These are phyloP conservation scores for Drosophila koepferae DNA, from an alignment of 2,888 invertebrate genomes.

Conservation along the genomic window DNA sequence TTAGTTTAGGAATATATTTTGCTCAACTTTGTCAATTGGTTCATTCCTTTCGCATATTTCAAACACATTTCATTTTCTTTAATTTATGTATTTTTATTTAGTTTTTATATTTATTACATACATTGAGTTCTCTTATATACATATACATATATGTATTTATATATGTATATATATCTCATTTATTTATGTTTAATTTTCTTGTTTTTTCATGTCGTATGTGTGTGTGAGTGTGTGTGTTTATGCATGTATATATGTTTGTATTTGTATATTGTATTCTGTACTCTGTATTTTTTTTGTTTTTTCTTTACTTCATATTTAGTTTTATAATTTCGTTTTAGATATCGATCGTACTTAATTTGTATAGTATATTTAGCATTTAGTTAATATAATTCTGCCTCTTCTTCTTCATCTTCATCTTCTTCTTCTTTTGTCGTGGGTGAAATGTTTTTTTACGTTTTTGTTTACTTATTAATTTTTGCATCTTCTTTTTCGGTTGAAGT, in stretches of 20 bases:
- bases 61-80: conserved; percentile 13
- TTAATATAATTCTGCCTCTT: conserved; percentile 68
- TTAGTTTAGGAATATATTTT: too few relatives aligned
- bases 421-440: conserved; percentile 65
- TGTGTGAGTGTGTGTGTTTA: too few relatives aligned
- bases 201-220: conserved; percentile 14
- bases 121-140: conserved; percentile 80
- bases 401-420: too few relatives aligned
- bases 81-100: conserved; percentile 77
- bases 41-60: too few relatives aligned
- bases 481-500: conserved; percentile 35
- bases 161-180: conserved; percentile 41
- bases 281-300: conserved; percentile 18
- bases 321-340: conserved; percentile 75
- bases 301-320: conserved; percentile 47
- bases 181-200: conserved; percentile 23
- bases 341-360: conserved; percentile 76
- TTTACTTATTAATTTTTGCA: conserved; percentile 25
- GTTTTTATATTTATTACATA: conserved; percentile 81
- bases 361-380: conserved; percentile 66
- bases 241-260: conserved; percentile 22
- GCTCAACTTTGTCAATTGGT: too few relatives aligned
- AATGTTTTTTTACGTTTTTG: conserved; percentile 72
- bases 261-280: conserved; percentile 43
- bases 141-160: conserved; percentile 30